phyloP scores from a whole-genome alignment of 1,140 invertebrate species.

The Trialeurodes vaporariorum region DNA sequence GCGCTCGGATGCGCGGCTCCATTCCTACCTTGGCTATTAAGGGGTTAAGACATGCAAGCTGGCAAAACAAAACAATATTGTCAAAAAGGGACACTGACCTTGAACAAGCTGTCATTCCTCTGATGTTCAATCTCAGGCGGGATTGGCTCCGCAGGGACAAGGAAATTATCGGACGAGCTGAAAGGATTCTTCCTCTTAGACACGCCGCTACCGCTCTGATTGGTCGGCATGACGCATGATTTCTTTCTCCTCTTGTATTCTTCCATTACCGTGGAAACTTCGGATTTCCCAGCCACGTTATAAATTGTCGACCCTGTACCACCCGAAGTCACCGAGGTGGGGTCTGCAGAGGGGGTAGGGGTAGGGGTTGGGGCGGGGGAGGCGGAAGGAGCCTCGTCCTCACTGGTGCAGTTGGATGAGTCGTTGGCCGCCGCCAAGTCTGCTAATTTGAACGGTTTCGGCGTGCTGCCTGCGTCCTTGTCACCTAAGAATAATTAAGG shows the following conservation, averaged over 20 bases:
- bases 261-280: slow-evolving; percentile 35
- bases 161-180: slow-evolving; percentile 20
- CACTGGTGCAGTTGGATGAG: not conserved
- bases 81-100: slow-evolving; percentile 41
- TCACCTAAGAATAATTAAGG: too few relatives aligned
- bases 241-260: slow-evolving; percentile 50
- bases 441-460: not conserved
- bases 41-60: too few relatives aligned
- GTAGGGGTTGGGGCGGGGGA: not conserved
- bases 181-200: slow-evolving; percentile 29
- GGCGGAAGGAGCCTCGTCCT: not conserved
- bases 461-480: slow-evolving; percentile 14
- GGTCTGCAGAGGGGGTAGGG: not conserved
- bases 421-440: not conserved
- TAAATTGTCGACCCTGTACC: slow-evolving; percentile 32
- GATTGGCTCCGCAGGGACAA: slow-evolving; percentile 43
- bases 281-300: slow-evolving; percentile 37
- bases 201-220: slow-evolving; percentile 15
- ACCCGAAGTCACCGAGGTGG: not conserved
- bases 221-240: slow-evolving; percentile 40
- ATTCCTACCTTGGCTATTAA: too few relatives aligned
- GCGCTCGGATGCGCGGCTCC: too few relatives aligned
- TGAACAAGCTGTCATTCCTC: slow-evolving; percentile 59
- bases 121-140: slow-evolving; percentile 64
- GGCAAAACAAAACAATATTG: too few relatives aligned